A percentile compares a stretch with the other conserved stretches of the same genome.
Conservation (phyloP, 2,888 invertebrate genomes). For the Acleris sparsana region DNA sequence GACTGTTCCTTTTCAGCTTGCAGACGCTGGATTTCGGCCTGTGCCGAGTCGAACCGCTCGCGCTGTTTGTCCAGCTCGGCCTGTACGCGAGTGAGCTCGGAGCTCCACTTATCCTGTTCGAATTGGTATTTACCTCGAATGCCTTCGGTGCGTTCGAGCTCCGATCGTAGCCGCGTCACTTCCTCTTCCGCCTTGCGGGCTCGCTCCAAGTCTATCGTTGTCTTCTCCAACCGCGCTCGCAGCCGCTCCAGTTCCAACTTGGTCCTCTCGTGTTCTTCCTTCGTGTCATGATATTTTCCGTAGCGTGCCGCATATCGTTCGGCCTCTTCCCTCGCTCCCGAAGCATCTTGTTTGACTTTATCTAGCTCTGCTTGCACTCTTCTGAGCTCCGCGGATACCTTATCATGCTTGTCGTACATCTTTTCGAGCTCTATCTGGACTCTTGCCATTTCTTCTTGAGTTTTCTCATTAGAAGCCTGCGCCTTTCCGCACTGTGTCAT, state of each 20-base stretch:
- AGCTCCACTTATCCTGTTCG: conserved; percentile 81
- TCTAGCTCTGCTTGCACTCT: conserved; percentile 91
- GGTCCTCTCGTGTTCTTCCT: conserved; percentile 90
- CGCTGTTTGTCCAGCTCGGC: conserved; percentile 88
- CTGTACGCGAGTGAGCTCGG: conserved; percentile 90
- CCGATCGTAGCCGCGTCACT: conserved; percentile 86
- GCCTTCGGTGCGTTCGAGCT: conserved; percentile 89
- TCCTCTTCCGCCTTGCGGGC: conserved; percentile 88
- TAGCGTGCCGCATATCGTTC: conserved; percentile 88
- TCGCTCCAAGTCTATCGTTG: conserved; percentile 90
- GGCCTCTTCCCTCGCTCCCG: conserved; percentile 91
- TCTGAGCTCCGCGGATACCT: conserved; percentile 91
- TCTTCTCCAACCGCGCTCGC: conserved; percentile 91
- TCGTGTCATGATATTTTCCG: conserved; percentile 89
- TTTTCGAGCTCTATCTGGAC: conserved; percentile 94
- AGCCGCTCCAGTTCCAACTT: conserved; percentile 92
- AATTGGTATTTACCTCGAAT: conserved; percentile 85
- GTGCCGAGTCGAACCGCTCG: conserved; percentile 89
- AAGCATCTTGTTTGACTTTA: conserved; percentile 87
- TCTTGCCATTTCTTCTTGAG: conserved; percentile 94
- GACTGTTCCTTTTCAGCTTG: conserved; percentile 86
- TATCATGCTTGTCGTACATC: conserved; percentile 95
- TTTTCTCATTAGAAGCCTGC: conserved; percentile 92
- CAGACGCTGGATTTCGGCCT: conserved; percentile 88
- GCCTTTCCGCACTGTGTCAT: conserved; percentile 94